Percentiles rank a stretch among this genome's conserved stretches.
phyloP scores from a whole-genome alignment of 2,113 vertebrate species.

The Nansenia antarctica region DNA sequence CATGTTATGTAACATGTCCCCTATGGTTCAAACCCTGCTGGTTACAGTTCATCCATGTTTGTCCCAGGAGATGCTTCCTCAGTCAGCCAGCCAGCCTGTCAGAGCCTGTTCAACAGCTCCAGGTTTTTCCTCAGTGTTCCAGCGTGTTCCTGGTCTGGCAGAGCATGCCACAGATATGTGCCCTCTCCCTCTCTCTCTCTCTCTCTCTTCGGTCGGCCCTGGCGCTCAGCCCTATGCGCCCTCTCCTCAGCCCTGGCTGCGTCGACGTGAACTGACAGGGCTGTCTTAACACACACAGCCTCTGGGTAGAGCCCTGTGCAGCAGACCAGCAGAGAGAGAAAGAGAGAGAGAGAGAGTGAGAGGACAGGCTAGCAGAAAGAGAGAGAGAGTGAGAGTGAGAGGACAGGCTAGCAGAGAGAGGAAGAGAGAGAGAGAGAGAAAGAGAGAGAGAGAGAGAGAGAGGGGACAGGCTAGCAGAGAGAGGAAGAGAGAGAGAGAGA shows the following conservation, averaged over 20 bases:
- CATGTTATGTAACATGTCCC: too few species aligned
- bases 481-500: not conserved
- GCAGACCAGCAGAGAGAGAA: not conserved
- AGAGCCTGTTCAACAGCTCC: not conserved
- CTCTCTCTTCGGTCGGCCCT: too few species aligned
- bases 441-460: not conserved
- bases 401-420: not conserved
- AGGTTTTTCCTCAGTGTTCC: not conserved
- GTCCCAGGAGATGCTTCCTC: not conserved
- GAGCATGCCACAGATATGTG: constrained; percentile 12
- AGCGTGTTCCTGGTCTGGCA: not conserved
- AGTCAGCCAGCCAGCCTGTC: not conserved
- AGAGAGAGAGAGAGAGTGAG: not conserved
- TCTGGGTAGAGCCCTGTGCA: not conserved
- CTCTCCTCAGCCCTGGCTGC: not conserved
- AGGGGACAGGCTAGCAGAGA: not conserved
- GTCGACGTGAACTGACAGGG: constrained; percentile 24
- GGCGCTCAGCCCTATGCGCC: too few species aligned
- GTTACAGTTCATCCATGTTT: too few species aligned
- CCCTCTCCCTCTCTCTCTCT: not conserved
- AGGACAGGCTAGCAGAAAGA: not conserved
- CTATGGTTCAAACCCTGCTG: too few species aligned
- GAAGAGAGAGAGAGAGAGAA: not conserved
- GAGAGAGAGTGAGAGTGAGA: not conserved
- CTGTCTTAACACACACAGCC: constrained; percentile 21